A percentile compares a stretch with the other conserved stretches of the same genome.
phyloP scores from a whole-genome alignment of 2,797 vertebrate species.

The Alcedo quadribrachys region DNA sequence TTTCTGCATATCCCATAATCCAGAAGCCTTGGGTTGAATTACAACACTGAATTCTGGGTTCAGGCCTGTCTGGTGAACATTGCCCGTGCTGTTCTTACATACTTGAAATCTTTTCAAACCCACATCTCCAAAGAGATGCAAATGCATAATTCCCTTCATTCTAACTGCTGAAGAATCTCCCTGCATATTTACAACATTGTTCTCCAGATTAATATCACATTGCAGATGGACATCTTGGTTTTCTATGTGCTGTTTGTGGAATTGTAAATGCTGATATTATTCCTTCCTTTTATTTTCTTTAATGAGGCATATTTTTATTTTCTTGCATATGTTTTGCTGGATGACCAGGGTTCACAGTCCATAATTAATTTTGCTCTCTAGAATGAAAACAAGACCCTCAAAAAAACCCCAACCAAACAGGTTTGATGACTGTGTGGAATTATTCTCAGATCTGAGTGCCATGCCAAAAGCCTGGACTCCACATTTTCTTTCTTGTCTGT shows the following conservation, averaged over 20 bases:
- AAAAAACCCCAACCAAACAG: background rate
- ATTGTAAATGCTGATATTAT: background rate
- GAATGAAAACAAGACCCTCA: background rate
- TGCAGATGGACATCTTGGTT: background rate
- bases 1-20: background rate
- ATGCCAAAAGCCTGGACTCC: conserved; percentile 41
- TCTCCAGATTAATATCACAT: background rate
- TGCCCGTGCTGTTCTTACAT: background rate
- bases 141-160: background rate
- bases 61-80: background rate
- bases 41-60: background rate
- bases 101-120: conserved; percentile 45
- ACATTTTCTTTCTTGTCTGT: conserved; percentile 33
- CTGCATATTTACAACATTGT: background rate
- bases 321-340: background rate
- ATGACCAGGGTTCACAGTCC: background rate
- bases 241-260: background rate
- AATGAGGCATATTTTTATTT: background rate
- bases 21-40: conserved; percentile 8
- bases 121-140: conserved; percentile 3
- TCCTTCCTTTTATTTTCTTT: background rate
- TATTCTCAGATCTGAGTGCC: background rate
- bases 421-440: background rate
- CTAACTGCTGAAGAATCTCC: conserved; percentile 4
- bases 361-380: background rate